Conservation (phyloP, 2,797 vertebrate genomes). For the Pogoniulus pusillus region DNA sequence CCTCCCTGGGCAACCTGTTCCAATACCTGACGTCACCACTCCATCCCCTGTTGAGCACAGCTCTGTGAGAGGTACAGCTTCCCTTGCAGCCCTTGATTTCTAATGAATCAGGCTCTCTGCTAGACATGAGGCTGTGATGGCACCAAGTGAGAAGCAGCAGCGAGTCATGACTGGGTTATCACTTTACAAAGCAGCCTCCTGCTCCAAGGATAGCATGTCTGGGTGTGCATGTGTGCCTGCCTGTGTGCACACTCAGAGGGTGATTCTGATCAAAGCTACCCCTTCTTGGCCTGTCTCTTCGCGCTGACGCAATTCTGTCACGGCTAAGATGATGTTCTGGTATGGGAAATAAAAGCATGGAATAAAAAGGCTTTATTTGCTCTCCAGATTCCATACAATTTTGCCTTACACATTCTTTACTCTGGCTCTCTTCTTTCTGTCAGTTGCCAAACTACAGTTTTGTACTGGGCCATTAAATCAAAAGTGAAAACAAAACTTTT, state of each 20-base stretch:
- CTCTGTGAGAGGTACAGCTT: neutral
- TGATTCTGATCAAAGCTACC: slow-evolving; percentile 17
- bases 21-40: no score
- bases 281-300: neutral
- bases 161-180: neutral
- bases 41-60: no score
- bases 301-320: slow-evolving; percentile 18
- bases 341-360: slow-evolving; percentile 12
- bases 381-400: slow-evolving; percentile 35
- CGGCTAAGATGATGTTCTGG: neutral
- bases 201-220: neutral
- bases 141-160: neutral
- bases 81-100: neutral
- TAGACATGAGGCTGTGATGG: neutral
- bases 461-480: neutral
- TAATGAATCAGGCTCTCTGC: neutral
- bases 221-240: neutral
- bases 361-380: neutral
- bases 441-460: slow-evolving; percentile 21
- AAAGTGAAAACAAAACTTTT: slow-evolving; percentile 49
- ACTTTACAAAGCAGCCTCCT: neutral
- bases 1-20: no score
- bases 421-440: slow-evolving; percentile 7
- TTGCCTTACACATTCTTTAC: slow-evolving; percentile 14
- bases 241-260: neutral